Base-by-base conservation (phyloP, 64 coral and sea anemone species). In the Porites lutea region DNA sequence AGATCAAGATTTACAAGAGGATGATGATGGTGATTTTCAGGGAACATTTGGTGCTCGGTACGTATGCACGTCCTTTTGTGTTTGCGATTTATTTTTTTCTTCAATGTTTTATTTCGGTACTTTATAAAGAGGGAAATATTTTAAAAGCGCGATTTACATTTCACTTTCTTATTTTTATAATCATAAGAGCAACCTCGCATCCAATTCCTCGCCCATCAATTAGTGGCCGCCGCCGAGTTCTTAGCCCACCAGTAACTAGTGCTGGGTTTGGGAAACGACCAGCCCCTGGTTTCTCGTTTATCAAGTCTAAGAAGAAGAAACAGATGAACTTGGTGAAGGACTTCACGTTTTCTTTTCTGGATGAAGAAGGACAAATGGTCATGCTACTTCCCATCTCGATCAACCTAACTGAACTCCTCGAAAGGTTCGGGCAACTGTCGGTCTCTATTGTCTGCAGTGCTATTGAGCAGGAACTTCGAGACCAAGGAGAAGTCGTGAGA, bases 391-490 rank as follows among this genome's bases (percentile, higher is more conserved):
- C 72, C 3, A 89, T 89, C 7, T 59, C 87, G 63, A 89, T 89
- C n/a, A 89, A 89, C 74, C 13, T 89, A 22, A 77, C 59, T 48
- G 45, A 78, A 89, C 16, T 89, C n/a, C 43, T 47, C 4, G 74
- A 89, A 57, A 89, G 44, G 52, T 79, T 89, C 58, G 73, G 87
- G 5, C 13, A 48, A 8, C 73, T 89, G 9, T 89, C 88, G 4
- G 59, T 89, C n/a, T 57, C 54, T 20, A 52, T 78, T 21, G 15
- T 89, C 14, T 89, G 61, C 75, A 79, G 88, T 53, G 37, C 88
- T 27, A 89, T 89, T 21, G 60, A 89, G 22, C 73, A 89, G 57
- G 72, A 89, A 63, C 59, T 89, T 61, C 52, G 87, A n/a, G 71
- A 78, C 8, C 87, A 77, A 78, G 87, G 87, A 60, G 87, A 89